phyloP scores from a whole-genome alignment of 2,797 vertebrate genomes.

The Rhadinocentrus ornatus region DNA sequence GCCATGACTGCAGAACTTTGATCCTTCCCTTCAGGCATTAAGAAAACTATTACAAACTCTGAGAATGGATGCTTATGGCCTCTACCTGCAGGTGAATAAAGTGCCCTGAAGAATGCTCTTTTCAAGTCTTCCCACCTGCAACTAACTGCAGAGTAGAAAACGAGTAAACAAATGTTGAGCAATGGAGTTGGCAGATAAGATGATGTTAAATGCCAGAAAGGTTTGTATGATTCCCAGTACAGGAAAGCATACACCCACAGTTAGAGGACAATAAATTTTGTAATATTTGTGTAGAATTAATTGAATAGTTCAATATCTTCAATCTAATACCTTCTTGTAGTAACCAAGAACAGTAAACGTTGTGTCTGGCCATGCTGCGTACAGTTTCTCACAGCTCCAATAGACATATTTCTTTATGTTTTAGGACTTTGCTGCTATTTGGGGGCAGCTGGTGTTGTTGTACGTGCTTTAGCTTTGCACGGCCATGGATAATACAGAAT shows the following conservation, averaged over 20 bases:
- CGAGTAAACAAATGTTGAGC: neutral
- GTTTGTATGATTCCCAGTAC: neutral
- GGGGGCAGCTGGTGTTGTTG: too few relatives aligned
- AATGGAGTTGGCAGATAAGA: neutral
- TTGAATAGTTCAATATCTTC: neutral
- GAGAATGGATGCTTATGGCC: neutral
- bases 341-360: neutral
- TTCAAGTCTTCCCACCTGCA: conserved; percentile 9
- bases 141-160: conserved; percentile 7
- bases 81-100: conserved; percentile 2
- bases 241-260: neutral
- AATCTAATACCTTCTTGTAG: neutral
- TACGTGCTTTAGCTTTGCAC: too few relatives aligned
- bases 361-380: neutral
- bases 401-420: neutral
- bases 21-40: conserved; percentile 3
- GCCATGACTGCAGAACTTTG: neutral
- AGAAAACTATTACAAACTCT: conserved; percentile 5
- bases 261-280: neutral
- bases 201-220: conserved; percentile 2
- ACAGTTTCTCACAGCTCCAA: neutral
- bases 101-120: neutral
- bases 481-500: too few relatives aligned
- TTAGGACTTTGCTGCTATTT: too few relatives aligned
- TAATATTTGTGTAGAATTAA: neutral